A percentile compares a stretch with the other conserved stretches of the same genome.
phyloP scores from a whole-genome alignment of 2,113 vertebrate species.

The Zapornia atra region DNA sequence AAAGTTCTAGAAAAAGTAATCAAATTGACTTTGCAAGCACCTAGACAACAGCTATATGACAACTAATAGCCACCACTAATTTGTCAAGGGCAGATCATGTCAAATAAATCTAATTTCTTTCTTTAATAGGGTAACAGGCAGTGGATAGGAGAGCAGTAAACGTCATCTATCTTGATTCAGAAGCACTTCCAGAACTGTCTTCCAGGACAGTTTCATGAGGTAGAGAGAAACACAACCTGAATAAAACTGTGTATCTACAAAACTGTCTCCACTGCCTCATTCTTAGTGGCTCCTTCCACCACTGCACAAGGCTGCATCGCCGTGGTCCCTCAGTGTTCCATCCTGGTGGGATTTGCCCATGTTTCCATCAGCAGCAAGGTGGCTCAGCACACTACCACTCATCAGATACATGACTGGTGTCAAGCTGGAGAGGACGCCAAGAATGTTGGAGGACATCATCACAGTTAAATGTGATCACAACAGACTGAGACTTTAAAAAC shows the following conservation, averaged over 20 bases:
- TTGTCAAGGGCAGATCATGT: not conserved
- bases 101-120: slow-evolving; percentile 18
- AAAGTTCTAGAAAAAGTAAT: not conserved
- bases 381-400: not conserved
- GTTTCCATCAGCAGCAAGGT: not conserved
- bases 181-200: not conserved
- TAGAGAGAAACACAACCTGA: not conserved
- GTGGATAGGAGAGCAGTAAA: not conserved
- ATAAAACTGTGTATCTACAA: not conserved
- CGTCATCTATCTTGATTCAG: not conserved
- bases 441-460: not conserved
- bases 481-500: not conserved
- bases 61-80: not conserved
- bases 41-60: not conserved
- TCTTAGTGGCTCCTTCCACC: not conserved
- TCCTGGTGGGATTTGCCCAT: not conserved
- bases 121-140: not conserved
- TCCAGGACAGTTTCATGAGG: not conserved
- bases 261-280: not conserved
- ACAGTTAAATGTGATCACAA: not conserved
- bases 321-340: fast-evolving
- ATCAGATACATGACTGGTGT: too few species aligned
- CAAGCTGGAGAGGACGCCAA: not conserved
- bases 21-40: not conserved
- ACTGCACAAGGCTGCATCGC: fast-evolving